phyloP scores from a whole-genome alignment of 2,888 invertebrate species.

The Yponomeuta malinellus region DNA sequence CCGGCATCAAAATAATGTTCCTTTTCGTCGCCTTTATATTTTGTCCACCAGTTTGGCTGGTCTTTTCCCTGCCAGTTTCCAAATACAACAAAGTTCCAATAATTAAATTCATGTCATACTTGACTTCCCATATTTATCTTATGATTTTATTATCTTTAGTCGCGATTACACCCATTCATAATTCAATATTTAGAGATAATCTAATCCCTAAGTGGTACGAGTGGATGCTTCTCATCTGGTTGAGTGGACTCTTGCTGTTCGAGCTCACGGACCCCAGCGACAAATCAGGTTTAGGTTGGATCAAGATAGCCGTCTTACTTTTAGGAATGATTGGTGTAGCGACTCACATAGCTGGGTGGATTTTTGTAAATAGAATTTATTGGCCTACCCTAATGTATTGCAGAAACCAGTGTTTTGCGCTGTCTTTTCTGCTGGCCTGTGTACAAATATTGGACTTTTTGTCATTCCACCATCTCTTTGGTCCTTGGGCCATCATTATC shows the following conservation, averaged over 20 bases:
- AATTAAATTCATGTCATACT: slow-evolving; percentile 99
- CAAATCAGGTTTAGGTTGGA: slow-evolving; percentile 97
- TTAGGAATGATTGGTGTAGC: slow-evolving; percentile 94
- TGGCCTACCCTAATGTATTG: slow-evolving; percentile 95
- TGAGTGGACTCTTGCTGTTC: slow-evolving; percentile 94
- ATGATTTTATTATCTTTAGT: slow-evolving; percentile 94
- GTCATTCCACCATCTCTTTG: slow-evolving; percentile 99
- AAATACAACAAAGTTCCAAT: slow-evolving; percentile 98
- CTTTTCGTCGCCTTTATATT: slow-evolving; percentile 94
- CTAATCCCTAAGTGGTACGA: slow-evolving; percentile 96
- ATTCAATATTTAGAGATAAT: slow-evolving; percentile 84
- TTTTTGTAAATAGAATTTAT: slow-evolving; percentile 79
- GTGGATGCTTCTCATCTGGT: slow-evolving; percentile 95
- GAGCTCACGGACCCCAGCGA: slow-evolving; percentile 99
- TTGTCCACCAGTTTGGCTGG: slow-evolving; percentile 97
- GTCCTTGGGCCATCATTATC: slow-evolving; percentile 99
- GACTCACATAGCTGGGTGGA: slow-evolving; percentile 88
- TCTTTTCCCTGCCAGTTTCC: slow-evolving; percentile 94
- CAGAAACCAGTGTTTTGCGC: slow-evolving; percentile 96
- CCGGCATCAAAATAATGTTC: slow-evolving; percentile 94
- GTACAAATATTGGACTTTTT: slow-evolving; percentile 98
- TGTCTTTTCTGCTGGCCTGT: slow-evolving; percentile 96
- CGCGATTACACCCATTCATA: slow-evolving; percentile 90
- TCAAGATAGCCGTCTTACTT: slow-evolving; percentile 89
- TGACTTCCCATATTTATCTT: slow-evolving; percentile 98